Evolutionary conservation across 1,140 invertebrate species (phyloP).

Genomic region (Calycopis cecrops): DNA sequence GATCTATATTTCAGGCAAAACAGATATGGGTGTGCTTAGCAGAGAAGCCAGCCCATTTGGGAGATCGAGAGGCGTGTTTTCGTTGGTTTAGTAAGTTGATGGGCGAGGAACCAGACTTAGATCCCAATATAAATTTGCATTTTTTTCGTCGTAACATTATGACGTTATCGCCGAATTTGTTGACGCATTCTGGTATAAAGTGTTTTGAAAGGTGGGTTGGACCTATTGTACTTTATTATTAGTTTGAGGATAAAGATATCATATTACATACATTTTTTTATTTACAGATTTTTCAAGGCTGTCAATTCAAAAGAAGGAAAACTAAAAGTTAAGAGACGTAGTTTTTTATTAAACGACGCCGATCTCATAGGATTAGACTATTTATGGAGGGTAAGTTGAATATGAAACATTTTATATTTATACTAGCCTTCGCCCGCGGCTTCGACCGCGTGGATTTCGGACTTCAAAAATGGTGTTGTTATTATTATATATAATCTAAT

Average conservation of each 20-base stretch:
- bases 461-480: too few species aligned
- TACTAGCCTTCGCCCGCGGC: too few species aligned
- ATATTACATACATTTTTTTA: conserved; percentile 19
- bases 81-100: conserved; percentile 99
- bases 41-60: conserved; percentile 92
- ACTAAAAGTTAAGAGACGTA: conserved; percentile 89
- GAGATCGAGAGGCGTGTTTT: conserved; percentile 97
- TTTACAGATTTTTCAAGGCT: conserved; percentile 93
- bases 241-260: not conserved
- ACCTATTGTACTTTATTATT: conserved; percentile 16
- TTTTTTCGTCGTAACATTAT: conserved; percentile 98
- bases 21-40: conserved; percentile 98
- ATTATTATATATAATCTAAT: too few species aligned
- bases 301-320: conserved; percentile 97
- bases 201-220: conserved; percentile 76
- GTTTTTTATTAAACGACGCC: conserved; percentile 87
- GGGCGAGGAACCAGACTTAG: conserved; percentile 97
- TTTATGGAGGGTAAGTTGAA: conserved; percentile 88
- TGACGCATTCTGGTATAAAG: conserved; percentile 97
- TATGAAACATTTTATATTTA: too few species aligned
- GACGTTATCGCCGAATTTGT: conserved; percentile 90
- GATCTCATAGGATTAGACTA: conserved; percentile 98
- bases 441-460: too few species aligned
- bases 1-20: conserved; percentile 79
- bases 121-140: conserved; percentile 96